These are phyloP conservation scores for Archips xylosteana DNA, from an alignment of 2,888 invertebrate genomes.

Conservation along the genomic window DNA sequence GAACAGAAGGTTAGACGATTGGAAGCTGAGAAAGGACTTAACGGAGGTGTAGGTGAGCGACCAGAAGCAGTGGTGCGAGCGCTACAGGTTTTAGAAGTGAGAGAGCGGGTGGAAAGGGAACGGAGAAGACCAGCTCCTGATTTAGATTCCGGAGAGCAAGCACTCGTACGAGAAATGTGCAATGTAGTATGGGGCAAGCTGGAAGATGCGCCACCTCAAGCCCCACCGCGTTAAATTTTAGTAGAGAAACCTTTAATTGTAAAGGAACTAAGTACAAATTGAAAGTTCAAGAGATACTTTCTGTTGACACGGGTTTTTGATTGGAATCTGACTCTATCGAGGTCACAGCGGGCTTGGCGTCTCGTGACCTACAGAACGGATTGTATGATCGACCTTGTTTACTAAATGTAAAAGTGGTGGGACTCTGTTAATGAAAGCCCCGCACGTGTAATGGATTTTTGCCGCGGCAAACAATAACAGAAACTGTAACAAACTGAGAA, in stretches of 20 bases:
- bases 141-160: slow-evolving; percentile 95
- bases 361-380: slow-evolving; percentile 75
- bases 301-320: slow-evolving; percentile 50
- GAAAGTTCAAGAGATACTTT: slow-evolving; percentile 37
- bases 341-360: slow-evolving; percentile 69
- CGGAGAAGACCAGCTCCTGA: slow-evolving; percentile 86
- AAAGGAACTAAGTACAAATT: slow-evolving; percentile 40
- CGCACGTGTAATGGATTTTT: slow-evolving; percentile 53
- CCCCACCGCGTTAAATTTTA: slow-evolving; percentile 71
- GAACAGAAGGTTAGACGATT: slow-evolving; percentile 94
- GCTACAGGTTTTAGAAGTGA: slow-evolving; percentile 95
- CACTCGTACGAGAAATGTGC: slow-evolving; percentile 97
- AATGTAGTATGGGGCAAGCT: slow-evolving; percentile 97
- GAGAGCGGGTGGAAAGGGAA: slow-evolving; percentile 93
- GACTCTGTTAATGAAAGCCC: slow-evolving; percentile 54
- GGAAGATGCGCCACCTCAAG: slow-evolving; percentile 91
- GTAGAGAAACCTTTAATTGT: slow-evolving; percentile 1
- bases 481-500: slow-evolving; percentile 57
- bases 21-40: slow-evolving; percentile 94
- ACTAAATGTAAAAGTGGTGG: slow-evolving; percentile 60
- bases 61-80: slow-evolving; percentile 98
- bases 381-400: slow-evolving; percentile 73
- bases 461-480: slow-evolving; percentile 49
- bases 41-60: slow-evolving; percentile 87
- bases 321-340: slow-evolving; percentile 78